Percentiles rank a stretch among this genome's conserved stretches.
Evolutionary conservation across 1,140 invertebrate species (phyloP).

Genomic region (Drosophila pandora): DNA sequence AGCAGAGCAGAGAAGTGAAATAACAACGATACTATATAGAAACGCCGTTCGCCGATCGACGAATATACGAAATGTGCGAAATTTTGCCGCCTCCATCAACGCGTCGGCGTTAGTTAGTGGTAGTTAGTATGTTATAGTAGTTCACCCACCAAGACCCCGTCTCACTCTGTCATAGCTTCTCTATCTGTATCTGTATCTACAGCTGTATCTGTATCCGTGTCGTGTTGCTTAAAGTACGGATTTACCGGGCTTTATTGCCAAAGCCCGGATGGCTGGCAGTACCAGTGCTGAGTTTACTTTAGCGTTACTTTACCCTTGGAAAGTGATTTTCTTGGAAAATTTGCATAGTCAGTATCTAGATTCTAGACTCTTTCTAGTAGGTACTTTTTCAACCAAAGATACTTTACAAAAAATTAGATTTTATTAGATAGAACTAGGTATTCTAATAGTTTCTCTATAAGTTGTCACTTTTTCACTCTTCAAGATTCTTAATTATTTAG

Average conservation of each 20-base stretch:
- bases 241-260: conserved; percentile 40
- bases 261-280: conserved; percentile 17
- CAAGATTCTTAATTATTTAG: too few relatives aligned
- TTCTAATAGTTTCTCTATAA: too few relatives aligned
- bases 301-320: conserved; percentile 11
- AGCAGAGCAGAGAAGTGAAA: conserved; percentile 10
- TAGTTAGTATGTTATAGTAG: conserved; percentile 19
- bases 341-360: not conserved
- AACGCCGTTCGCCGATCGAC: conserved; percentile 34
- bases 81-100: conserved; percentile 61
- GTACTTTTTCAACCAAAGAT: not conserved
- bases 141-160: conserved; percentile 10
- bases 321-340: conserved; percentile 21
- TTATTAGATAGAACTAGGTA: too few relatives aligned
- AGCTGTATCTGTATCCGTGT: conserved; percentile 6
- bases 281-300: conserved; percentile 37
- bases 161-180: conserved; percentile 2
- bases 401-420: too few relatives aligned
- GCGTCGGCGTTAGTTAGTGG: conserved; percentile 41
- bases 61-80: conserved; percentile 63
- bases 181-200: not conserved
- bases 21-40: conserved; percentile 31
- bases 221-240: conserved; percentile 6
- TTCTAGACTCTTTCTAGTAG: not conserved
- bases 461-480: not conserved